phyloP scores from a whole-genome alignment of 2,113 vertebrate species.

The Sinocyclocheilus maitianheensis region DNA sequence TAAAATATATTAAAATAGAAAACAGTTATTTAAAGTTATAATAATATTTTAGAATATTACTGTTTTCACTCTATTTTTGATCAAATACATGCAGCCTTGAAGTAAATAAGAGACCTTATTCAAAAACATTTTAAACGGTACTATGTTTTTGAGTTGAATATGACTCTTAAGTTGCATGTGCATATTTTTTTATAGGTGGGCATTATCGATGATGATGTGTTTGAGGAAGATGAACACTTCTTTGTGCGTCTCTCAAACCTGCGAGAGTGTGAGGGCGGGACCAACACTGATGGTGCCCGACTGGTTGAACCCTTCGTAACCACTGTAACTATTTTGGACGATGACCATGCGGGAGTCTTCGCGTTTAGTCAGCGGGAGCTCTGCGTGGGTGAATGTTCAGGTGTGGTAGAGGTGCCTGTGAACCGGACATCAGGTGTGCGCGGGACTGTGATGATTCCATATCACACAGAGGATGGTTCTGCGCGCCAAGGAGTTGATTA shows the following conservation, averaged over 20 bases:
- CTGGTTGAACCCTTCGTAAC: constrained; percentile 83
- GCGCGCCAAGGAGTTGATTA: constrained; percentile 88
- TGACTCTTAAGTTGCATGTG: not conserved
- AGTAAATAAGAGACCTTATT: not conserved
- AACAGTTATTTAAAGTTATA: not conserved
- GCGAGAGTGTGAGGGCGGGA: constrained; percentile 79
- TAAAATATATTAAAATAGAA: not conserved
- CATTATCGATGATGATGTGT: constrained; percentile 95
- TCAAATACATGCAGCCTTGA: not conserved
- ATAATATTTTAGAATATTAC: not conserved
- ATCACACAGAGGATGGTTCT: constrained; percentile 86
- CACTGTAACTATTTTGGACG: constrained; percentile 91
- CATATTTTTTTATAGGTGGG: constrained; percentile 72
- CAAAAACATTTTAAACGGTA: not conserved
- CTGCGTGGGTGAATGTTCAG: constrained; percentile 89
- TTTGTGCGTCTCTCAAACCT: constrained; percentile 90
- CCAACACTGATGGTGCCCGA: constrained; percentile 67
- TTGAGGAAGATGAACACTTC: constrained; percentile 97
- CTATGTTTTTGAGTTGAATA: not conserved
- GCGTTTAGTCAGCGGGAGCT: constrained; percentile 82
- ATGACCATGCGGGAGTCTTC: constrained; percentile 95
- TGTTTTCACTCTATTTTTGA: not conserved
- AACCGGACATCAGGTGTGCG: constrained; percentile 86
- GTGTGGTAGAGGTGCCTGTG: constrained; percentile 82
- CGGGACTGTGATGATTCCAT: constrained; percentile 88